These are phyloP conservation scores for Catostomus latipinnis DNA, from an alignment of 2,797 vertebrate genomes.

Conservation along the genomic window DNA sequence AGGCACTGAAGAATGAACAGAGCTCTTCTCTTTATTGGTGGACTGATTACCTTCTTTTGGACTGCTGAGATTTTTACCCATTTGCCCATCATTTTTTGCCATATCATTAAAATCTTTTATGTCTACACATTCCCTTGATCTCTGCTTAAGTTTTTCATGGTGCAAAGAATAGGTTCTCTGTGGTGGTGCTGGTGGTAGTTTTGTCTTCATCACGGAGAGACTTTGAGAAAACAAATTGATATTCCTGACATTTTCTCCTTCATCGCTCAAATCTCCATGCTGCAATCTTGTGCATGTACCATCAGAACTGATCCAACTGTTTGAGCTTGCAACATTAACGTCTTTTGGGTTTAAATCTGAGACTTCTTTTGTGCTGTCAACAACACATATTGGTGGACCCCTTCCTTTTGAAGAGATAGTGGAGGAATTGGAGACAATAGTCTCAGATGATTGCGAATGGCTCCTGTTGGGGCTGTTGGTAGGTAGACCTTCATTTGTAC, in stretches of 20 bases:
- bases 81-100: conserved; percentile 41
- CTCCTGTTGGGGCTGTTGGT: conserved; percentile 87
- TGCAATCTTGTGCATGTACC: conserved; percentile 54
- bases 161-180: conserved; percentile 87
- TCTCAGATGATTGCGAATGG: conserved; percentile 90
- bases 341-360: conserved; percentile 63
- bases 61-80: conserved; percentile 58
- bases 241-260: conserved; percentile 77
- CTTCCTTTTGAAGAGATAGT: conserved; percentile 84
- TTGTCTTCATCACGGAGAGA: conserved; percentile 90
- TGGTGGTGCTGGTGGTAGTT: conserved; percentile 86
- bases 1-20: conserved; percentile 51
- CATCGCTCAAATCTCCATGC: conserved; percentile 60
- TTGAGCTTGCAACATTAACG: conserved; percentile 70
- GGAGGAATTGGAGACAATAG: conserved; percentile 87
- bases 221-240: conserved; percentile 81
- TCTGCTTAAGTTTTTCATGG: conserved; percentile 70
- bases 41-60: conserved; percentile 67
- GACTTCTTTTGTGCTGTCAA: conserved; percentile 1
- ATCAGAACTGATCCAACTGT: conserved; percentile 65
- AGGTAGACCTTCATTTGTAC: conserved; percentile 69
- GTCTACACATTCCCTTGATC: conserved; percentile 53
- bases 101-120: conserved; percentile 59
- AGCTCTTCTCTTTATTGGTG: conserved; percentile 55
- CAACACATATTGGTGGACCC: conserved; percentile 55